phyloP scores from a whole-genome alignment of 2,888 invertebrate genomes.

The Halictus quadricinctus region DNA sequence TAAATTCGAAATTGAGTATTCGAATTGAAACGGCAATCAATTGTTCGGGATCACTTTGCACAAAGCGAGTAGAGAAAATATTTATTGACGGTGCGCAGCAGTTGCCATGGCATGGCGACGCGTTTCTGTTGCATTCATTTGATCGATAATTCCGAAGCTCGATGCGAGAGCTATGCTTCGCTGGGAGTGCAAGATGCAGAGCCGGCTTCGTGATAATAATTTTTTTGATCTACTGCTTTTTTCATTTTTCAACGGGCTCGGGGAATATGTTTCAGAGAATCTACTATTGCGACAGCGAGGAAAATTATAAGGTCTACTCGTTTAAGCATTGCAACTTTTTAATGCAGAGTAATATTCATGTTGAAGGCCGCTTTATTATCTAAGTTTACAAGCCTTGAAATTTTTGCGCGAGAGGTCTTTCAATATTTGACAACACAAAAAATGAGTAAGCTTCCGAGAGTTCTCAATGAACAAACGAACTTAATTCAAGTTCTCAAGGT shows the following conservation, averaged over 20 bases:
- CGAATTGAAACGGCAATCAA: background rate
- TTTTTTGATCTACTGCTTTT: background rate
- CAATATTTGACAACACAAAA: background rate
- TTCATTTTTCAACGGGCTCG: background rate
- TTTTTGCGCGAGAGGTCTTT: background rate
- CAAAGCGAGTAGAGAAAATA: constrained; percentile 21
- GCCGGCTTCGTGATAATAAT: background rate
- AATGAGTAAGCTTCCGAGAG: background rate
- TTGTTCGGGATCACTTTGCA: constrained; percentile 23
- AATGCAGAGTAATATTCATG: background rate
- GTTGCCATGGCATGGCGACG: constrained; percentile 67
- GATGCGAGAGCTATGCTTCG: background rate
- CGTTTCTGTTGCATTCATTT: constrained; percentile 67
- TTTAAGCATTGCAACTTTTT: background rate
- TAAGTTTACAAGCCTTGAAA: background rate
- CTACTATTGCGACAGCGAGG: background rate
- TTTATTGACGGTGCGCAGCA: constrained; percentile 33
- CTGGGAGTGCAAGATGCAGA: background rate
- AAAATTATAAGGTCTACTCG: background rate
- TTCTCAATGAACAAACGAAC: background rate
- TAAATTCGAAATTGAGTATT: background rate
- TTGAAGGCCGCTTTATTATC: background rate
- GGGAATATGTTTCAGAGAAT: background rate
- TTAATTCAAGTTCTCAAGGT: background rate
- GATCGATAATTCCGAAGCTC: constrained; percentile 72